These are phyloP conservation scores for Proteles cristata DNA, from an alignment of 2,113 vertebrate species.

Conservation along the genomic window DNA sequence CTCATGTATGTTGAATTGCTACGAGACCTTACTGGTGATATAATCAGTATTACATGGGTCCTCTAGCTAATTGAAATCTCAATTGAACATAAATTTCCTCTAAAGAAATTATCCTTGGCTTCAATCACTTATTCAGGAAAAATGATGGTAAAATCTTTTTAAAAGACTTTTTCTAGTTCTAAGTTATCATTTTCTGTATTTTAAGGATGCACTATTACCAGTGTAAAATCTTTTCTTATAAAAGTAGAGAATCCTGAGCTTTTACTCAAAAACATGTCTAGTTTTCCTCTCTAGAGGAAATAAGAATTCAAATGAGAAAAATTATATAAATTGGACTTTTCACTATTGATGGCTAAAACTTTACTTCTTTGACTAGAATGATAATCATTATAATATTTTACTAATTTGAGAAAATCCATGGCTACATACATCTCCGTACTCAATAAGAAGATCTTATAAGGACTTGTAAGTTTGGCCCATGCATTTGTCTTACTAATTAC, in stretches of 20 bases:
- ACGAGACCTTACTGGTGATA: neutral
- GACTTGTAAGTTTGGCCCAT: neutral
- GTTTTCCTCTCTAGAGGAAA: neutral
- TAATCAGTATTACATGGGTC: neutral
- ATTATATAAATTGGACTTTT: neutral
- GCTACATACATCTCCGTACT: neutral
- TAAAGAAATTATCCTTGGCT: neutral
- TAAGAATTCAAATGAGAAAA: constrained; percentile 26
- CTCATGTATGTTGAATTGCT: neutral
- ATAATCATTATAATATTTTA: neutral
- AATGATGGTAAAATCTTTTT: neutral
- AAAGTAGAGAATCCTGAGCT: constrained; percentile 6
- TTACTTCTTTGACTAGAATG: constrained; percentile 21
- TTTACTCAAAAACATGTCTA: constrained; percentile 19
- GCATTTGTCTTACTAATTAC: neutral
- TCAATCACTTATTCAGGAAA: neutral
- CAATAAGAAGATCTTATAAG: neutral
- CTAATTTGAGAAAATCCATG: neutral
- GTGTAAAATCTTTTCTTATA: constrained; percentile 15
- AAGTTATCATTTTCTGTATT: neutral
- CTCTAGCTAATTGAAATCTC: neutral
- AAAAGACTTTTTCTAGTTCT: neutral
- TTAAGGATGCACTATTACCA: constrained; percentile 13
- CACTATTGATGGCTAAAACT: neutral
- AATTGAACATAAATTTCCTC: neutral